Evolutionary conservation across 1,140 invertebrate species (phyloP).

Genomic region (Philopotamus ludificatus): DNA sequence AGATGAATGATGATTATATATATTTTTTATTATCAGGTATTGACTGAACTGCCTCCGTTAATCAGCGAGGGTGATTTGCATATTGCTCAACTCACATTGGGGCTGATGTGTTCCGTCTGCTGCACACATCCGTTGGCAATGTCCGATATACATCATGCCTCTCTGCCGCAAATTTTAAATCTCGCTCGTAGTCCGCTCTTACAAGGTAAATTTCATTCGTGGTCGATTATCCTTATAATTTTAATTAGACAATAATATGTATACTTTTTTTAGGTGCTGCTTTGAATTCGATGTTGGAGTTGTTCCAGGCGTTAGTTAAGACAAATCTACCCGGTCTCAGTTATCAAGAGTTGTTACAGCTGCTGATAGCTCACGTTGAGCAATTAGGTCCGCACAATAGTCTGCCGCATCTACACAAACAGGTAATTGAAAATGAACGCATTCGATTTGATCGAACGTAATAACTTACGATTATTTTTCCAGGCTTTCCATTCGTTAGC

Average conservation of each 20-base stretch:
- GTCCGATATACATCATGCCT: conserved; percentile 57
- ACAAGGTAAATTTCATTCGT: conserved; percentile 59
- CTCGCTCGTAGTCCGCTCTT: conserved; percentile 89
- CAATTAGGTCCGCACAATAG: conserved; percentile 48
- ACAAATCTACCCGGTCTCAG: conserved; percentile 76
- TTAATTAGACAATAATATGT: conserved; percentile 20
- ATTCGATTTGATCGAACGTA: background rate
- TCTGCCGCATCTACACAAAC: conserved; percentile 53
- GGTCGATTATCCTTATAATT: background rate
- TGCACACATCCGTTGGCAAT: conserved; percentile 67
- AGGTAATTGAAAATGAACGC: conserved; percentile 45
- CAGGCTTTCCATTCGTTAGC: conserved; percentile 90
- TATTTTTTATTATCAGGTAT: conserved; percentile 51
- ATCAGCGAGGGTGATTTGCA: conserved; percentile 93
- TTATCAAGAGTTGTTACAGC: conserved; percentile 74
- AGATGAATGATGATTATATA: background rate
- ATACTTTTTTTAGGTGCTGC: conserved; percentile 73
- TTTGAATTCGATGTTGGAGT: conserved; percentile 84
- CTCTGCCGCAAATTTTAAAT: conserved; percentile 80
- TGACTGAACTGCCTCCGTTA: conserved; percentile 83
- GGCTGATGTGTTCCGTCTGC: conserved; percentile 74
- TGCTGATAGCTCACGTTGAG: conserved; percentile 66
- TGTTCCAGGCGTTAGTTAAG: conserved; percentile 85
- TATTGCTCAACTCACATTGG: conserved; percentile 87
- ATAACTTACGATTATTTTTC: background rate